Evolutionary conservation across 2,888 invertebrate genomes (phyloP).

Genomic region (Oligia latruncula): DNA sequence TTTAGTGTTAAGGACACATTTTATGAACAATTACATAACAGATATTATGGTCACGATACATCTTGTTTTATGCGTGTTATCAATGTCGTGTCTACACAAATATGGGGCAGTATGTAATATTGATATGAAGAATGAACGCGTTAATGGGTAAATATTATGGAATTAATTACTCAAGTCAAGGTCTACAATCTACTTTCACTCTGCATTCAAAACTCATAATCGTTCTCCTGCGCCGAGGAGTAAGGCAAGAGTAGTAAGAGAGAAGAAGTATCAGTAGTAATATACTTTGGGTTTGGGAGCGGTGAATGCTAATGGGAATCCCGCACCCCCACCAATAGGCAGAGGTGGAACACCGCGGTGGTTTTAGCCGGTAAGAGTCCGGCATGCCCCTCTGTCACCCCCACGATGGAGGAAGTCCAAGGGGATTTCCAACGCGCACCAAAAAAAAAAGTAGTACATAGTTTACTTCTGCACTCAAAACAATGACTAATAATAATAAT

Average conservation of each 20-base stretch:
- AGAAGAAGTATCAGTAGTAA: no score
- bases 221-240: background rate
- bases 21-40: conserved; percentile 4
- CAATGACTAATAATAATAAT: background rate
- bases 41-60: conserved; percentile 5
- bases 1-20: background rate
- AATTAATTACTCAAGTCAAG: conserved; percentile 4
- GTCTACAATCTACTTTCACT: background rate
- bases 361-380: no score
- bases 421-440: no score
- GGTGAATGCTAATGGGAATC: no score
- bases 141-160: conserved; percentile 17
- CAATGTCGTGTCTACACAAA: conserved; percentile 15
- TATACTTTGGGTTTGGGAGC: no score
- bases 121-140: background rate
- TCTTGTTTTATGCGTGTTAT: conserved; percentile 23
- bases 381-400: no score
- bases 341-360: no score
- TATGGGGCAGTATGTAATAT: conserved; percentile 23
- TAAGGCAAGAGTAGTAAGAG: no score
- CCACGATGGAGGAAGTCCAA: no score
- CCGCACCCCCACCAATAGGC: no score
- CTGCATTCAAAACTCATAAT: background rate
- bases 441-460: no score
- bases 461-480: background rate